Evolutionary conservation across 1,140 invertebrate species (phyloP), one percentile per base, ranked within the genome.

Genomic region (Acromyrmex charruanus): DNA sequence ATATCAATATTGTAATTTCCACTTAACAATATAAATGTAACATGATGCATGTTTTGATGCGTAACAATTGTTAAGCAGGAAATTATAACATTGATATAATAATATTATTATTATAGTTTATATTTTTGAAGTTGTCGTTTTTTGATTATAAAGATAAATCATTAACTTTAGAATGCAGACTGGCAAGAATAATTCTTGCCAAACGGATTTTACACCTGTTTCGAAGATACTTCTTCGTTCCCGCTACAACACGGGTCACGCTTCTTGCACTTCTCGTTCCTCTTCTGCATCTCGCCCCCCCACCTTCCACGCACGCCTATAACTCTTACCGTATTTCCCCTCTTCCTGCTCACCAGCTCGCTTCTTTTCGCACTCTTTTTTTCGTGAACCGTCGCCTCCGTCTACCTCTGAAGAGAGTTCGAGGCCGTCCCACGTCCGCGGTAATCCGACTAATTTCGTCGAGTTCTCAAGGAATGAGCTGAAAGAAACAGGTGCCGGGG

Each of bases 121-220:
- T 25, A 25, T 25, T 39, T 39, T 39, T 39, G 35, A 44, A 44
- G 69, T 69, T 61, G 68, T 63, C 61, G 68, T 77, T 71, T 86
- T 77, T 88, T 49, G 71, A 66, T 88, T 85, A 77, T 87, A 90
- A 91, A 91, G 61, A 85, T 77, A 82, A 92, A 92, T 91, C 88
- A 90, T 92, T 91, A 88, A 91, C 89, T 85, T 91, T 77, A 39
- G 63, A 69, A 79, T 65, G 72, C 87, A 75, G 66, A 51, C 65
- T 81, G 53, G 85, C 77, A 58, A 59, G 85, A 89, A 89, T 59
- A 85, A 61, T 51, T 58, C 51, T 31, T 35, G 68, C 74, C 72
- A 55, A 79, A 65, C 72, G 88, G 55, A 81, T 35, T 86, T 39
- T 85, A 89, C 89, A 92, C 89, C 90, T 92, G 91, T 91, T 91